Base-by-base conservation (phyloP, 2,113 vertebrate genomes). In the Myocastor coypus region DNA sequence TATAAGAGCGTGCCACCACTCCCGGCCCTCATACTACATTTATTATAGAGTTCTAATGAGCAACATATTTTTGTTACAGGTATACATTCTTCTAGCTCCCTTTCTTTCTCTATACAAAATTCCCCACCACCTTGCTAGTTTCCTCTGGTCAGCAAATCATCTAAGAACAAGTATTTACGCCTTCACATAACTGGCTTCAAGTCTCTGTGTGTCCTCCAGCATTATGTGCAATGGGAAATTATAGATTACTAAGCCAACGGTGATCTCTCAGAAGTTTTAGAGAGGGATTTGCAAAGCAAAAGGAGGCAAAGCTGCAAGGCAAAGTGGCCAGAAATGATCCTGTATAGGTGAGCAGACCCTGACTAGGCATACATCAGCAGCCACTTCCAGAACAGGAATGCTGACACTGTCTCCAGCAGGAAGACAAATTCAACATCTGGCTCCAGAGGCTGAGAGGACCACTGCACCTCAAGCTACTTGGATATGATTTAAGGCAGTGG, bases 161-260 rank as follows among this genome's bases (percentile, higher is more conserved):
- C 22, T 50, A 81, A 84, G 52, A 37, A 82, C 40, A 88, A 59
- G 0, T 19, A 57, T 59, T 20, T 91, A 32, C 89, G 26, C 6
- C 37, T 46, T 93, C 3, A 80, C 2, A 50, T 55, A 64, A 83
- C 34, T 68, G 46, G 75, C 83, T 80, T 93, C 26, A 95, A 84
- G 82, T 42, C 4, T 69, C 9, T 50, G 5, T 55, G 8, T 92
- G 2, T 0, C 9, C 5, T 59, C n/a, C 24, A 66, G 4, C 20
- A 77, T 71, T 5, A 9, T 73, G 0, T 87, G 11, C 10, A 32
- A 22, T 78, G 37, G 85, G 11, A 90, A 73, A 68, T 82, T 75
- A 63, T 16, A 69, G 13, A 42, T 75, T 86, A 57, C 61, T 88
- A 66, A 91, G 24, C 3, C 12, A 42, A 1, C 30, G 57, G 42